Base-by-base conservation (phyloP, 2,888 invertebrate species). In the Oxycera nigricornis region DNA sequence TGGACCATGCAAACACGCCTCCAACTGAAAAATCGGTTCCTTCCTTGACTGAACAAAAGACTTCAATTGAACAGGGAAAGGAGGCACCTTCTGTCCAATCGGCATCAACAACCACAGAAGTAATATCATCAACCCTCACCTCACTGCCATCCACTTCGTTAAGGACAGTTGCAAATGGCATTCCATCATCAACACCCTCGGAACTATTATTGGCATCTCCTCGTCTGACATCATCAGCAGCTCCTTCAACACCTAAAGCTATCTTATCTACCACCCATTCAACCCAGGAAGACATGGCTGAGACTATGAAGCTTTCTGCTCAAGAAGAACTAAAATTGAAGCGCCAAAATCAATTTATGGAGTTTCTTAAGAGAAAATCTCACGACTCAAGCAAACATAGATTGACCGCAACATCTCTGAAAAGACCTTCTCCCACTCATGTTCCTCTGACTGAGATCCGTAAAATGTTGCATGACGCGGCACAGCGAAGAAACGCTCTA, bases 271-370 rank as follows among this genome's bases (percentile, higher is more conserved):
- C 50, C n/a, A 46, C 46, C n/a, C n/a, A 46, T 7, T 7, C 52
- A 7, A 24, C 22, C 2, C 2, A 9, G 24, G 30, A 7, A 30
- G 3, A 30, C n/a, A 26, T n/a, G 3, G 55, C 0, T 22, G 30
- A 59, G 6, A 28, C 52, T 20, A 35, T 30, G 17, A 70, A 55
- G 11, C 20, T 46, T 31, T 31, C 31, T 24, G 20, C 17, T n/a
- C n/a, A 20, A 6, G 52, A 52, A 55, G 70, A 70, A 7, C 11
- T 70, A 1, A 52, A 70, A 52, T 14, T 55, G 17, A 70, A 52
- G n/a, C 70, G 70, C 9, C 52, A 70, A 30, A 50, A 70, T 55
- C 70, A 70, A 20, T 70, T 70, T 14, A 35, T 35, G 22, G 70
- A 70, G 35, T 70, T 70, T 22, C 22, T 70, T 0, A 70, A 70